phyloP scores from a whole-genome alignment of 2,113 vertebrate species.

The Montifringilla adamsi region DNA sequence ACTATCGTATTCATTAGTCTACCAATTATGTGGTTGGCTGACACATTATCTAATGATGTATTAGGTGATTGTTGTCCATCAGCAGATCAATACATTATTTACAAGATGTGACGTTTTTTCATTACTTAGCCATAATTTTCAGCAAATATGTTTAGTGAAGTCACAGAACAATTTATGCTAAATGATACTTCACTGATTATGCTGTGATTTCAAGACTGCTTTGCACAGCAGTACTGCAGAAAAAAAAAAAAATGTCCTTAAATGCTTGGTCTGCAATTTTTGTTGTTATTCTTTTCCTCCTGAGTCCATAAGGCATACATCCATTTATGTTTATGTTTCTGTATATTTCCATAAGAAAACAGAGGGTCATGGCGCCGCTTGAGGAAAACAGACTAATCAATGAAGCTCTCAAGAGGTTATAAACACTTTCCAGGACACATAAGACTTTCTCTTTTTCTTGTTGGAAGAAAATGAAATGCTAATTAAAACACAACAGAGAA shows the following conservation, averaged over 20 bases:
- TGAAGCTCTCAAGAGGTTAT: neutral
- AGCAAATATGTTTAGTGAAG: neutral
- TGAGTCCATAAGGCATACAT: neutral
- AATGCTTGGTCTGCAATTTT: neutral
- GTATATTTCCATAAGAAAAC: neutral
- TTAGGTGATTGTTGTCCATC: neutral
- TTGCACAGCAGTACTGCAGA: neutral
- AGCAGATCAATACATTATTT: constrained; percentile 26
- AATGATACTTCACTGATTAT: neutral
- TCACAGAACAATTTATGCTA: neutral
- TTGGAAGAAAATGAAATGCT: neutral
- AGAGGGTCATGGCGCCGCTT: neutral
- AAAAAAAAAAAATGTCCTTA: neutral
- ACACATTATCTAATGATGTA: constrained; percentile 5
- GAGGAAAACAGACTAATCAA: neutral
- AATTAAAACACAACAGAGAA: constrained; percentile 8
- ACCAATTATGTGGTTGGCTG: constrained; percentile 2
- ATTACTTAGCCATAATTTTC: neutral
- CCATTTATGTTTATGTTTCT: neutral
- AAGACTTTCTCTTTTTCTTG: neutral
- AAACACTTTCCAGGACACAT: neutral
- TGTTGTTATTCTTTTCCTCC: neutral
- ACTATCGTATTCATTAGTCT: constrained; percentile 13
- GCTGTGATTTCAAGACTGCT: neutral
- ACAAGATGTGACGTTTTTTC: neutral